Conservation (phyloP, 2,888 invertebrate species). For the Acleris literana region DNA sequence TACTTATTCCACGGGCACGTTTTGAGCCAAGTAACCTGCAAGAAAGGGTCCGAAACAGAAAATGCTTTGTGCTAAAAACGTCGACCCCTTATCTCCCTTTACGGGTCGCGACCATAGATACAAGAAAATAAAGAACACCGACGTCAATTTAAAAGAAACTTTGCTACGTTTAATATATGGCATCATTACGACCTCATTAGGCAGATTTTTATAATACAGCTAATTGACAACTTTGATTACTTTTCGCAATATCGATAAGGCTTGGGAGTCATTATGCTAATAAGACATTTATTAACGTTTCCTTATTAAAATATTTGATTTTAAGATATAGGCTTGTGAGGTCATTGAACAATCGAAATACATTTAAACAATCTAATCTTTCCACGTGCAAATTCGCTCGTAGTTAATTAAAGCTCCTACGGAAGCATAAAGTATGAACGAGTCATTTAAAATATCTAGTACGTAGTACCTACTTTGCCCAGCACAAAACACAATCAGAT, state of each 20-base stretch:
- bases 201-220: constrained; percentile 36
- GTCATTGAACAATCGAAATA: constrained; percentile 15
- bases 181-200: constrained; percentile 34
- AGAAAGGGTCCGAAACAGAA: constrained; percentile 78
- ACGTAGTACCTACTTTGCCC: too few relatives aligned
- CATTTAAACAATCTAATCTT: not conserved
- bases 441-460: too few relatives aligned
- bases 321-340: constrained; percentile 12
- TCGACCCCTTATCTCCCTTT: constrained; percentile 79
- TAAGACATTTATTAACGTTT: constrained; percentile 17
- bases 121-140: constrained; percentile 53
- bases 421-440: not conserved
- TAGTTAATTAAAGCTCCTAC: not conserved
- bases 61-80: constrained; percentile 82
- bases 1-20: constrained; percentile 68
- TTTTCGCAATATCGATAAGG: constrained; percentile 33
- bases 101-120: constrained; percentile 74
- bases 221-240: constrained; percentile 39
- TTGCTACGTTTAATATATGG: constrained; percentile 28
- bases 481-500: too few relatives aligned
- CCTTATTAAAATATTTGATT: constrained; percentile 32
- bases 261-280: constrained; percentile 27
- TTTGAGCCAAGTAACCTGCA: constrained; percentile 76
- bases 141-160: constrained; percentile 34
- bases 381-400: not conserved